phyloP scores from a whole-genome alignment of 2,888 invertebrate species.

The Spilarctia lutea region DNA sequence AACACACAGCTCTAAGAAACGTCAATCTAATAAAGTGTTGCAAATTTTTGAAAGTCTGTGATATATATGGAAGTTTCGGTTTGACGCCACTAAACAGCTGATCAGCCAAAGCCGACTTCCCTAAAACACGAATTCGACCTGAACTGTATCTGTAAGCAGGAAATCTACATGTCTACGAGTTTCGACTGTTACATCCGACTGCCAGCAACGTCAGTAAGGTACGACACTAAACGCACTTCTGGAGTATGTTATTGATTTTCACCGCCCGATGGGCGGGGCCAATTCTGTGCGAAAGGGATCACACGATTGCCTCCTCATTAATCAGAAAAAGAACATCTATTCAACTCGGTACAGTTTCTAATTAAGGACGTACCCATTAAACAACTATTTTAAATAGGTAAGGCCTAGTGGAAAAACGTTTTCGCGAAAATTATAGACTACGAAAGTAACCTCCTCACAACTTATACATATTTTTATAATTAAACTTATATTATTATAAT shows the following conservation, averaged over 20 bases:
- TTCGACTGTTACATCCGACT: constrained; percentile 59
- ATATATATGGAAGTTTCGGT: constrained; percentile 23
- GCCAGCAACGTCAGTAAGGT: constrained; percentile 76
- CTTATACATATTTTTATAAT: constrained; percentile 55
- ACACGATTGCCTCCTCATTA: constrained; percentile 82
- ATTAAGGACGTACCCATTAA: constrained; percentile 86
- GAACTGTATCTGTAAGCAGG: constrained; percentile 35
- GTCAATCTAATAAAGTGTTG: constrained; percentile 16
- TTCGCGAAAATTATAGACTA: constrained; percentile 73
- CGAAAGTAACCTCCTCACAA: constrained; percentile 66
- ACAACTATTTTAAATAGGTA: constrained; percentile 85
- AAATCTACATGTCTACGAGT: constrained; percentile 47
- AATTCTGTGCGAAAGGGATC: constrained; percentile 85
- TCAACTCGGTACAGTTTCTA: constrained; percentile 80
- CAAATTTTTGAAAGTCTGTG: constrained; percentile 25
- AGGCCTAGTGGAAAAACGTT: constrained; percentile 77
- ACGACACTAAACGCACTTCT: constrained; percentile 84
- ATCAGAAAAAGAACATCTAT: constrained; percentile 81
- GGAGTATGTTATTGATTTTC: constrained; percentile 85
- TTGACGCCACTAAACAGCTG: constrained; percentile 48
- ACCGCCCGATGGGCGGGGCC: constrained; percentile 83
- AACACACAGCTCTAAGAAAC: constrained; percentile 15
- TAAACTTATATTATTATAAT: no score
- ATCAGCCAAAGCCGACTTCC: constrained; percentile 30
- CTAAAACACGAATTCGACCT: constrained; percentile 29